These are phyloP conservation scores for Euura saliciscinereae DNA, from an alignment of 1,140 invertebrate genomes.

Conservation along the genomic window DNA sequence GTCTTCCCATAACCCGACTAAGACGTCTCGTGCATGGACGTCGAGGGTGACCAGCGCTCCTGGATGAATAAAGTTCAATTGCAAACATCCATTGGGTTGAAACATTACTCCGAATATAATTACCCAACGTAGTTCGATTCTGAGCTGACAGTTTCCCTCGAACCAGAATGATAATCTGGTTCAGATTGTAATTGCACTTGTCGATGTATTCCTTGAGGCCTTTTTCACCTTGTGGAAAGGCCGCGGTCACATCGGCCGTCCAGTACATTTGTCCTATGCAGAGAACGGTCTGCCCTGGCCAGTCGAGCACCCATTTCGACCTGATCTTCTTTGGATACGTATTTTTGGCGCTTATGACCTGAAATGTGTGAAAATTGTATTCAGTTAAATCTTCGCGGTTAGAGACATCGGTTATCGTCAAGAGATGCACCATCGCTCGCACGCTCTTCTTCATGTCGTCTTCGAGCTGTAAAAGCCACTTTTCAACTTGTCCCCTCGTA, in stretches of 20 bases:
- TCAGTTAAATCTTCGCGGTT: not conserved
- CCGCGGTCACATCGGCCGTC: conserved; percentile 84
- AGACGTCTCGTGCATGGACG: conserved; percentile 89
- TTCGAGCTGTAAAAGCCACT: conserved; percentile 94
- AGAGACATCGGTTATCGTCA: conserved; percentile 30
- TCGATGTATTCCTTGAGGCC: conserved; percentile 64
- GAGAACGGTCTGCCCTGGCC: conserved; percentile 89
- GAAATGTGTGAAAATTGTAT: conserved; percentile 13
- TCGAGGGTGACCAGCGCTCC: conserved; percentile 89
- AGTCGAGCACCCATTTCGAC: conserved; percentile 83
- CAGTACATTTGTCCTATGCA: conserved; percentile 88
- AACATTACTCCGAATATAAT: conserved; percentile 26
- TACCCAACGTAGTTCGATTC: conserved; percentile 89
- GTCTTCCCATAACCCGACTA: conserved; percentile 73
- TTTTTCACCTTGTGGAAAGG: conserved; percentile 65
- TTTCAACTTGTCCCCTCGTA: conserved; percentile 95
- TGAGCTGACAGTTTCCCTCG: conserved; percentile 85
- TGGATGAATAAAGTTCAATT: conserved; percentile 40
- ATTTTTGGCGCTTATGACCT: conserved; percentile 63
- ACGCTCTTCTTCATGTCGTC: conserved; percentile 89
- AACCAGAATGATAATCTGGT: conserved; percentile 87
- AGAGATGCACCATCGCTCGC: conserved; percentile 71
- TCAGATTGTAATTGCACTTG: conserved; percentile 72
- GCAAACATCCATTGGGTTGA: not conserved
- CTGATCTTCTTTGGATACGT: conserved; percentile 72